phyloP scores from a whole-genome alignment of 2,888 invertebrate species.

The Tyria jacobaeae region DNA sequence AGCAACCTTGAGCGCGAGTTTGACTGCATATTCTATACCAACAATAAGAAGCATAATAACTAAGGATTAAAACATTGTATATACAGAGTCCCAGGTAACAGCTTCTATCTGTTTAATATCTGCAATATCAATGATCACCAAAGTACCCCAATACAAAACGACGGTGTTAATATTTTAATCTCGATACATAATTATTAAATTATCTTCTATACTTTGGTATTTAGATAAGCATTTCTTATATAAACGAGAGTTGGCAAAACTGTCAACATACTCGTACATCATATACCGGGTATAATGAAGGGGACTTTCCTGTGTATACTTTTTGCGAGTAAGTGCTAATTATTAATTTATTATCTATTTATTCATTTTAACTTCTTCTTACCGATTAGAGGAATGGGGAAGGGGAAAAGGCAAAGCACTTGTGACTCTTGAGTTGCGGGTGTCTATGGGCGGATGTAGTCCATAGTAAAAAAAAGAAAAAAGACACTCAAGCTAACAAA shows the following conservation, averaged over 20 bases:
- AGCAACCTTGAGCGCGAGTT: no score
- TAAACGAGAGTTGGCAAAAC: not conserved
- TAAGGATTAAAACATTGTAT: not conserved
- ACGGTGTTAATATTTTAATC: conserved; percentile 8
- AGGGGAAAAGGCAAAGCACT: no score
- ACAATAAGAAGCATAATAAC: not conserved
- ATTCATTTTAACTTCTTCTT: no score
- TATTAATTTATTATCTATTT: no score
- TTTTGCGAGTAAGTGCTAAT: conserved; percentile 23
- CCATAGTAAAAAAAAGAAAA: no score
- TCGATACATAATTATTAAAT: not conserved
- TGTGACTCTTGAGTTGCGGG: no score
- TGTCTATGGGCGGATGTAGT: no score
- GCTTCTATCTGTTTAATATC: not conserved
- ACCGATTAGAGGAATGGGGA: no score
- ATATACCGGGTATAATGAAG: conserved; percentile 16
- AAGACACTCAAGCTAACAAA: no score
- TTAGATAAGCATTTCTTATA: conserved; percentile 6
- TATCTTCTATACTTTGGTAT: not conserved
- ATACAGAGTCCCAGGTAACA: not conserved
- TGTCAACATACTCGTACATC: not conserved
- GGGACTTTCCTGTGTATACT: conserved; percentile 19
- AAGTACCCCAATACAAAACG: not conserved
- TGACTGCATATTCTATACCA: no score
- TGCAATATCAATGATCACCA: not conserved